Conservation (phyloP, 2,888 invertebrate genomes). For the Rhagonycha fulva region DNA sequence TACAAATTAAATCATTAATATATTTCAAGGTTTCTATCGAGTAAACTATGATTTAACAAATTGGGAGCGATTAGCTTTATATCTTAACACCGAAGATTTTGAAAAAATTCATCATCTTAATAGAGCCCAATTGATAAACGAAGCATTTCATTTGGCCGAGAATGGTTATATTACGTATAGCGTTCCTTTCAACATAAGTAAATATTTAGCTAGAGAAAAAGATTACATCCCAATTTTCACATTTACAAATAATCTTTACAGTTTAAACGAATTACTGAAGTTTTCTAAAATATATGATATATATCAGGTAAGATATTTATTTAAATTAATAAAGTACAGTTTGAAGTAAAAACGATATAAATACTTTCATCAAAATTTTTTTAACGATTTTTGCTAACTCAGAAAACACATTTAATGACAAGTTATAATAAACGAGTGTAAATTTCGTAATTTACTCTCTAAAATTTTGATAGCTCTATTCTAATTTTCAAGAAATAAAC, state of each 20-base stretch:
- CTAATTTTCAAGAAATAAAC: too few relatives aligned
- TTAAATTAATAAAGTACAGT: background rate
- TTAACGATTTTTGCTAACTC: too few relatives aligned
- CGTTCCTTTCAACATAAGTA: constrained; percentile 61
- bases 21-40: constrained; percentile 64
- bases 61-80: constrained; percentile 67
- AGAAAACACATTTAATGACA: too few relatives aligned
- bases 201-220: constrained; percentile 61
- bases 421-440: too few relatives aligned
- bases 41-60: constrained; percentile 78
- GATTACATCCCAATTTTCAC: constrained; percentile 69
- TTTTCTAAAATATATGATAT: background rate
- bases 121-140: constrained; percentile 76
- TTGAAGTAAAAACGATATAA: too few relatives aligned
- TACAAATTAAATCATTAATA: background rate
- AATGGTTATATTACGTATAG: constrained; percentile 61
- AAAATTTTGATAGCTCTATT: too few relatives aligned
- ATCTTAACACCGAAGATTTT: constrained; percentile 53
- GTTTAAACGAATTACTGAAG: background rate
- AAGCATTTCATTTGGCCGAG: constrained; percentile 67
- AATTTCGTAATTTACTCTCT: too few relatives aligned
- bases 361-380: too few relatives aligned
- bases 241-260: constrained; percentile 41
- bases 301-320: constrained; percentile 3
- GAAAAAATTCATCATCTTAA: constrained; percentile 62